Percentiles rank a stretch among this genome's conserved stretches.
These are phyloP conservation scores for Cyclophora albipunctata DNA, from an alignment of 2,888 invertebrate species.

Conservation along the genomic window DNA sequence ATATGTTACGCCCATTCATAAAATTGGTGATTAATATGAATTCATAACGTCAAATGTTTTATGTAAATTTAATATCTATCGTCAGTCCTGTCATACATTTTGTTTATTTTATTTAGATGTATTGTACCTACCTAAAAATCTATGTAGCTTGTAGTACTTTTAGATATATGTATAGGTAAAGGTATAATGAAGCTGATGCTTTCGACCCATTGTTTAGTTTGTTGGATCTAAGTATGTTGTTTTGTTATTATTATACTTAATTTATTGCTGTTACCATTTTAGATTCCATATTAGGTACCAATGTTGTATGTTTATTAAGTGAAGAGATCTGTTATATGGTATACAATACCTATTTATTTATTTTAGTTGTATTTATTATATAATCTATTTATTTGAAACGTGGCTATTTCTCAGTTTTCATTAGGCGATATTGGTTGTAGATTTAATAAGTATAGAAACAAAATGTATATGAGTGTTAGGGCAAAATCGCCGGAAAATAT, in stretches of 20 bases:
- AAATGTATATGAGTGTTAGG: slow-evolving; percentile 62
- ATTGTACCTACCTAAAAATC: too few species aligned
- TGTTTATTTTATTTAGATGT: too few species aligned
- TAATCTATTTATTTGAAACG: too few species aligned
- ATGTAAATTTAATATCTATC: too few species aligned
- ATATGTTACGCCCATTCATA: too few species aligned
- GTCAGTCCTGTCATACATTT: too few species aligned
- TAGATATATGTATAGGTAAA: neutral
- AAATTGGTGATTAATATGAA: too few species aligned
- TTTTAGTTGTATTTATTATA: slow-evolving; percentile 6
- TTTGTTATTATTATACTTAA: neutral
- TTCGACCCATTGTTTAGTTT: too few species aligned
- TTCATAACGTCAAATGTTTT: too few species aligned
- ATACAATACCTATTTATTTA: slow-evolving; percentile 30
- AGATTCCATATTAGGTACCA: slow-evolving; percentile 11
- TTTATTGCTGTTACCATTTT: neutral
- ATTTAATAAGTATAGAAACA: slow-evolving; percentile 32
- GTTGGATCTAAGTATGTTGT: too few species aligned
- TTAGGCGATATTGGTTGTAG: slow-evolving; percentile 14
- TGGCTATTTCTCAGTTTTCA: slow-evolving; percentile 4
- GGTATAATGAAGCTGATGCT: too few species aligned
- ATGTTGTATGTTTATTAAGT: slow-evolving; percentile 11
- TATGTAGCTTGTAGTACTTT: too few species aligned
- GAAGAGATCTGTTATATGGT: slow-evolving; percentile 13
- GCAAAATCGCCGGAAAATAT: slow-evolving; percentile 52